Percentiles rank a stretch among this genome's conserved stretches.
Conservation (phyloP, 2,888 invertebrate genomes). For the Nymphalis polychloros region DNA sequence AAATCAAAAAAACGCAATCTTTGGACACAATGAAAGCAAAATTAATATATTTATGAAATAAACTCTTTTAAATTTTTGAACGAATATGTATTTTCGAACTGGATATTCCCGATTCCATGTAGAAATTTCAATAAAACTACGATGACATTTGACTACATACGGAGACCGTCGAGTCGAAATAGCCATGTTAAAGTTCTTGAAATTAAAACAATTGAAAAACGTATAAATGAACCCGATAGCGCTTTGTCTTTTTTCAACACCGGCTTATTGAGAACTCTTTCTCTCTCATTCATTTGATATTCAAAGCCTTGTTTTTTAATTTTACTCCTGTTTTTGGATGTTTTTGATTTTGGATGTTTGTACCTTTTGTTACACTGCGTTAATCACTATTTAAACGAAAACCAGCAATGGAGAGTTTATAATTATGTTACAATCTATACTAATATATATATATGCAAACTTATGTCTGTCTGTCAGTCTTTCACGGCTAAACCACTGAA, state of each 20-base stretch:
- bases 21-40: too few relatives aligned
- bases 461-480: too few relatives aligned
- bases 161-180: background rate
- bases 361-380: background rate
- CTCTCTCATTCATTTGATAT: background rate
- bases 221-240: slow-evolving; percentile 1
- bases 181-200: slow-evolving; percentile 4
- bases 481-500: too few relatives aligned
- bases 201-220: slow-evolving; percentile 3
- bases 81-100: background rate
- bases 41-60: too few relatives aligned
- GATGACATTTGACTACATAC: slow-evolving; percentile 2
- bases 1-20: too few relatives aligned
- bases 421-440: too few relatives aligned
- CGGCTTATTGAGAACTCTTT: background rate
- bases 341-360: background rate
- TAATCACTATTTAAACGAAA: background rate
- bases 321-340: background rate
- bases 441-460: too few relatives aligned
- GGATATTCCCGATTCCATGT: background rate
- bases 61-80: background rate
- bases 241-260: background rate
- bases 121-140: slow-evolving; percentile 5
- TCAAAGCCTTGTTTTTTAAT: background rate
- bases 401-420: too few relatives aligned